Conservation (phyloP, 2,113 vertebrate genomes). For the Poeciliopsis prolifica region DNA sequence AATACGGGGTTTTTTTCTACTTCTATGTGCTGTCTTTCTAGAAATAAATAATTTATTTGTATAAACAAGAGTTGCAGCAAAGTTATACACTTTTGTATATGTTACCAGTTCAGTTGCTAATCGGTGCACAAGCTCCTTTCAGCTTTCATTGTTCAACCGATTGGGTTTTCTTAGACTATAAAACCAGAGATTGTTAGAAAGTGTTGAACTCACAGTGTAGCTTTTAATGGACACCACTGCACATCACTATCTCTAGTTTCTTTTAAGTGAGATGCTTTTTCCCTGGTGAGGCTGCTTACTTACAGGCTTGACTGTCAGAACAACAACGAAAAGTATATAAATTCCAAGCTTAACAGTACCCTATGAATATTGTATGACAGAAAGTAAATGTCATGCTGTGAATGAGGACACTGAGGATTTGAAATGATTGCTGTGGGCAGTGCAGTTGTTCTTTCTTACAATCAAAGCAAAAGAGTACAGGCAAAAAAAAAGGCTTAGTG, state of each 20-base stretch:
- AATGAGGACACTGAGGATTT: not conserved
- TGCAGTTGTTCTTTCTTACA: constrained; percentile 1
- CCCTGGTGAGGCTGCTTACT: constrained; percentile 26
- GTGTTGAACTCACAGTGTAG: constrained; percentile 5
- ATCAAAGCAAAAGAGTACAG: not conserved
- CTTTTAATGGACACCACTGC: constrained; percentile 11
- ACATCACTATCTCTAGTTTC: constrained; percentile 16
- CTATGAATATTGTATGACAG: constrained; percentile 40
- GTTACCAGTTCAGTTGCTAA: not conserved
- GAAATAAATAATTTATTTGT: not conserved
- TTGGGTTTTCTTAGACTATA: constrained; percentile 24
- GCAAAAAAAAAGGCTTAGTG: constrained; percentile 7
- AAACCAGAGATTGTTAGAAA: constrained; percentile 27
- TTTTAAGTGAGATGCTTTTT: constrained; percentile 30
- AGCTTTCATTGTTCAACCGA: not conserved
- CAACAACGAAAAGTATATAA: constrained; percentile 19
- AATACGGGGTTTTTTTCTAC: not conserved
- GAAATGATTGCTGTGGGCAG: not conserved
- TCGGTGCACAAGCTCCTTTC: not conserved
- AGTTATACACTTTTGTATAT: not conserved
- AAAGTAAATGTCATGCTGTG: constrained; percentile 10
- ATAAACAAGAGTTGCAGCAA: not conserved
- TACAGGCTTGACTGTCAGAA: constrained; percentile 21
- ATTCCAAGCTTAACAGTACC: constrained; percentile 23
- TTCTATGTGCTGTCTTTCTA: not conserved